Evolutionary conservation across 2,888 invertebrate species (phyloP).

Genomic region (Archaeoteleia sp.): DNA sequence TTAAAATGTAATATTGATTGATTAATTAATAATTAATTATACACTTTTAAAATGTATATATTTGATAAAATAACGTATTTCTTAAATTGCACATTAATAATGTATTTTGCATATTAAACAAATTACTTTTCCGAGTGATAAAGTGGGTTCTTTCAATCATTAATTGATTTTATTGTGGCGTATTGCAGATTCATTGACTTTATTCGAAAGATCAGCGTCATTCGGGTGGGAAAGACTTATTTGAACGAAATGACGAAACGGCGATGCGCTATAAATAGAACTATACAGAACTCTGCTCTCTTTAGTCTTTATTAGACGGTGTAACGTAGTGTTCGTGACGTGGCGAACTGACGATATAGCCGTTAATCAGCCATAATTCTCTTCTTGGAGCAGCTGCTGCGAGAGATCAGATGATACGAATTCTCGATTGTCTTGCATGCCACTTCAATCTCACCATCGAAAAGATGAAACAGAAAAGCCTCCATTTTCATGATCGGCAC

Average conservation of each 20-base stretch:
- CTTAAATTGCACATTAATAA: no score
- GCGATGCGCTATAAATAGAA: slow-evolving; percentile 40
- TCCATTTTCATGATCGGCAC: not conserved
- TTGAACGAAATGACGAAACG: slow-evolving; percentile 42
- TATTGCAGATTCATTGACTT: slow-evolving; percentile 33
- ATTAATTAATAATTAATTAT: no score
- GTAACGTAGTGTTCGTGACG: slow-evolving; percentile 39
- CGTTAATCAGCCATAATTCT: slow-evolving; percentile 48
- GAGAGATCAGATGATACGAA: slow-evolving; percentile 12
- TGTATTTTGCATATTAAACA: no score
- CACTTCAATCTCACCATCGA: slow-evolving; percentile 6
- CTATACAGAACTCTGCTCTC: slow-evolving; percentile 21
- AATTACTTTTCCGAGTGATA: no score
- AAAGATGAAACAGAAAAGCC: not conserved
- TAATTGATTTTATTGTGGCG: slow-evolving; percentile 33
- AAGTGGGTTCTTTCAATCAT: not conserved
- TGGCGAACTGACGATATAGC: slow-evolving; percentile 29
- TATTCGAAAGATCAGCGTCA: slow-evolving; percentile 35
- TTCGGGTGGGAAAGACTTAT: slow-evolving; percentile 18
- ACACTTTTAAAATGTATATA: no score
- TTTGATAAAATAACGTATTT: no score
- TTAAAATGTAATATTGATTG: no score
- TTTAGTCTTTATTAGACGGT: slow-evolving; percentile 41
- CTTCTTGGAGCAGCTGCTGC: slow-evolving; percentile 36
- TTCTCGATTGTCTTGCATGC: slow-evolving; percentile 31